Percentiles rank a stretch among this genome's conserved stretches.
phyloP scores from a whole-genome alignment of 2,888 invertebrate genomes.

The Bedellia somnulentella region DNA sequence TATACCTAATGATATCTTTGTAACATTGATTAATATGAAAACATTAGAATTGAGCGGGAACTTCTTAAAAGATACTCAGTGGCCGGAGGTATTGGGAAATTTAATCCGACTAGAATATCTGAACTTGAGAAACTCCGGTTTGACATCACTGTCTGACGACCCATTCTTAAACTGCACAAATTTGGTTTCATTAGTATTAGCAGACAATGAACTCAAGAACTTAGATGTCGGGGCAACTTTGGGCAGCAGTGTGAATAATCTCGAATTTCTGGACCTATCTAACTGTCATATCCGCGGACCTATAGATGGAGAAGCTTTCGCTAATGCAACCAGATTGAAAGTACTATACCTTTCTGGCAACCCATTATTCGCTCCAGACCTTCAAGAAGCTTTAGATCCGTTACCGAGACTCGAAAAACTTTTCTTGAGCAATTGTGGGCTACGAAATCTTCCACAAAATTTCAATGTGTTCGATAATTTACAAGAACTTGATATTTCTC shows the following conservation, averaged over 20 bases:
- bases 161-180: constrained; percentile 68
- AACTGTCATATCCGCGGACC: constrained; percentile 69
- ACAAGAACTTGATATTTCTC: constrained; percentile 69
- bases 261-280: constrained; percentile 68
- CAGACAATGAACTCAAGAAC: constrained; percentile 66
- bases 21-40: constrained; percentile 62
- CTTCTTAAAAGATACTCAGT: constrained; percentile 54
- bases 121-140: constrained; percentile 63
- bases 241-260: constrained; percentile 65
- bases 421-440: constrained; percentile 67
- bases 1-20: constrained; percentile 60
- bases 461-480: constrained; percentile 68
- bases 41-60: constrained; percentile 67
- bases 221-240: constrained; percentile 66
- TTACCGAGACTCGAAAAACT: constrained; percentile 66
- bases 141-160: constrained; percentile 64
- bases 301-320: constrained; percentile 68
- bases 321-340: constrained; percentile 66
- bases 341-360: constrained; percentile 69
- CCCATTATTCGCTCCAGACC: constrained; percentile 67
- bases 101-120: constrained; percentile 64
- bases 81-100: constrained; percentile 64
- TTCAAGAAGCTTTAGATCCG: constrained; percentile 67
- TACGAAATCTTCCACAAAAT: constrained; percentile 65
- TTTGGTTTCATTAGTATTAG: constrained; percentile 64